Conservation (phyloP, 2,888 invertebrate genomes). For the Brachypalpus laphriformis region DNA sequence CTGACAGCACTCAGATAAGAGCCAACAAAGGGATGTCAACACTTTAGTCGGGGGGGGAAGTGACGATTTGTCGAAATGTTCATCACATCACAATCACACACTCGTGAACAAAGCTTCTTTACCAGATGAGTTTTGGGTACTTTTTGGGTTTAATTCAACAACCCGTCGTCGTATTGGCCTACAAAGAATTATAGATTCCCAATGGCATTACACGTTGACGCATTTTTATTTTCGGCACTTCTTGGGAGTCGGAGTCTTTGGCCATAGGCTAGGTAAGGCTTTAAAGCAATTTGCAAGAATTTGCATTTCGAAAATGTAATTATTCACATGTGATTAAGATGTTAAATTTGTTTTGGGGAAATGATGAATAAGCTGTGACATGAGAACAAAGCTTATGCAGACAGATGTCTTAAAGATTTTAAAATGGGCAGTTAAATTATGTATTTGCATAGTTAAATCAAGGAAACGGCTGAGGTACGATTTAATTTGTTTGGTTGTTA, state of each 20-base stretch:
- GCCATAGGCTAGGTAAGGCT: not conserved
- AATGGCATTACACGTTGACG: not conserved
- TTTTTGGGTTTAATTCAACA: not conserved
- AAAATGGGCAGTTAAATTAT: not conserved
- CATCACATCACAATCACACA: constrained; percentile 36
- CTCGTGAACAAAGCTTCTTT: constrained; percentile 12
- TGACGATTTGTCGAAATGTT: constrained; percentile 33
- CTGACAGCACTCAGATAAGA: constrained; percentile 52
- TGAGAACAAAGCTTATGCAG: not conserved
- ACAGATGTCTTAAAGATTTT: not conserved
- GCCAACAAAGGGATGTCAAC: constrained; percentile 10
- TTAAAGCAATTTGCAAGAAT: not conserved
- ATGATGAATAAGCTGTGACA: not conserved
- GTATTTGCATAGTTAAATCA: constrained; percentile 17
- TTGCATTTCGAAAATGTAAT: not conserved
- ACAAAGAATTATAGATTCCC: not conserved
- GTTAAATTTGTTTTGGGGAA: not conserved
- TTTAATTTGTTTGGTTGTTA: not conserved
- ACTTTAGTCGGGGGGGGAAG: not conserved
- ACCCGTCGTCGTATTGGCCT: not conserved
- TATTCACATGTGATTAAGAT: constrained; percentile 3
- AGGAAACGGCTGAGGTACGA: constrained; percentile 1
- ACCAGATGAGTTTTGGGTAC: not conserved
- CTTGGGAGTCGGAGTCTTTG: not conserved
- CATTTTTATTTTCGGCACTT: not conserved